These are phyloP conservation scores for Notothenia coriiceps DNA, from an alignment of 2,113 vertebrate genomes.

Conservation along the genomic window DNA sequence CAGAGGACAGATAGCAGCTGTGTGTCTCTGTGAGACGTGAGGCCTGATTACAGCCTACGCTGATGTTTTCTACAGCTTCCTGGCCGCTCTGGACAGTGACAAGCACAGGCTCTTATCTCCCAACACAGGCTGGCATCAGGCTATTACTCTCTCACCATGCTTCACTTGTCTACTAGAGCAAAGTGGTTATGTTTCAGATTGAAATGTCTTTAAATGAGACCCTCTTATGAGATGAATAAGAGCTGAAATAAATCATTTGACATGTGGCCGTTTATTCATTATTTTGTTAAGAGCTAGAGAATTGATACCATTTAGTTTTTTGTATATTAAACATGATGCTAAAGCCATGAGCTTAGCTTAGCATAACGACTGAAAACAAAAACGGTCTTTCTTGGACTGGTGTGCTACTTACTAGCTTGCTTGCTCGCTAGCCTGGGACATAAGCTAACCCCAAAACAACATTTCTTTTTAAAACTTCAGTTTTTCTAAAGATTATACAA, in stretches of 20 bases:
- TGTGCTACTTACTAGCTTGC: too few species aligned
- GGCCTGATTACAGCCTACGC: slow-evolving; percentile 45
- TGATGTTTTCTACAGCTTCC: slow-evolving; percentile 43
- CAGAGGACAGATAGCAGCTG: slow-evolving; percentile 46
- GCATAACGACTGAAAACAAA: background rate
- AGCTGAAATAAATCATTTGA: background rate
- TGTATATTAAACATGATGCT: too few species aligned
- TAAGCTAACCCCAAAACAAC: too few species aligned
- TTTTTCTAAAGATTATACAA: too few species aligned
- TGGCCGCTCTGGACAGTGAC: slow-evolving; percentile 57
- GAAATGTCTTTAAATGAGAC: background rate
- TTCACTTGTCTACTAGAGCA: background rate
- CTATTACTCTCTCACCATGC: slow-evolving; percentile 2
- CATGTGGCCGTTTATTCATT: background rate
- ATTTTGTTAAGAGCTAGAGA: background rate
- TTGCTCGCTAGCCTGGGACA: too few species aligned
- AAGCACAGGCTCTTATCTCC: slow-evolving; percentile 59
- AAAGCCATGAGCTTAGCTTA: background rate
- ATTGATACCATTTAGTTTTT: background rate
- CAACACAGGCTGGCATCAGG: slow-evolving; percentile 35
- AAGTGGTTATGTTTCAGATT: background rate
- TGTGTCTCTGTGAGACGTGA: slow-evolving; percentile 20
- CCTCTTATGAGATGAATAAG: background rate
- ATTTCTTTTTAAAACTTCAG: too few species aligned
- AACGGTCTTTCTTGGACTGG: too few species aligned